Evolutionary conservation across 2,888 invertebrate genomes (phyloP), one percentile per base, ranked within the genome.

Genomic region (Cyclophora punctaria): DNA sequence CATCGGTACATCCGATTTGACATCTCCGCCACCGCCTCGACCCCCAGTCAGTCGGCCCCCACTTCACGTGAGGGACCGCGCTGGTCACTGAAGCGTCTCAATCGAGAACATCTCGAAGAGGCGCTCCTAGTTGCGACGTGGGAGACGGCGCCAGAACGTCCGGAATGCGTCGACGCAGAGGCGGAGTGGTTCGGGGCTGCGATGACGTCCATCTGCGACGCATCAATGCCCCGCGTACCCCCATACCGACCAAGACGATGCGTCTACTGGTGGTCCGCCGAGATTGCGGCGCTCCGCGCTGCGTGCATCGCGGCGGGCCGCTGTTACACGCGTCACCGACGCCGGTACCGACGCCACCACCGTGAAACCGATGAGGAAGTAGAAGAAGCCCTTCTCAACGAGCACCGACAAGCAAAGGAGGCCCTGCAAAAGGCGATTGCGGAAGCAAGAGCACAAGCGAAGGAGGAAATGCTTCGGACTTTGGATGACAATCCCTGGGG

Each of bases 251-350:
- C 41, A 7, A 45, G 34, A 37, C 44, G 47, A 3, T 35, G 4
- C 33, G 50, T 50, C 3, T 50, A 50, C 42, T 50, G 50, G 50
- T 50, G 50, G 50, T 35, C 47, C 3, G 41, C n/a, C 2, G 49
- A 52, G 7, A 7, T 52, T 5, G 45, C 47, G 6, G 7, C 40
- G 3, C 7, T 52, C 34, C 49, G 52, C 6, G 33, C n/a, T 2
- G 35, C 45, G 2, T 48, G 49, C 7, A 34, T 46, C 0, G 48
- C 20, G 7, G 44, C 35, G 20, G 3, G 43, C 5, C 37, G 37
- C 37, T 37, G 37, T 5, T 37, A 37, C 37, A 20, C 20, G 20
- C 20, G 20, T 20, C 37, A 37, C 4, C 4, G 37, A 20, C 43
- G 20, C 20, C n/a, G 43, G 1, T 3, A 20, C 20, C 43, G 7